phyloP scores from a whole-genome alignment of 2,113 vertebrate genomes.

The Acinonyx jubatus region DNA sequence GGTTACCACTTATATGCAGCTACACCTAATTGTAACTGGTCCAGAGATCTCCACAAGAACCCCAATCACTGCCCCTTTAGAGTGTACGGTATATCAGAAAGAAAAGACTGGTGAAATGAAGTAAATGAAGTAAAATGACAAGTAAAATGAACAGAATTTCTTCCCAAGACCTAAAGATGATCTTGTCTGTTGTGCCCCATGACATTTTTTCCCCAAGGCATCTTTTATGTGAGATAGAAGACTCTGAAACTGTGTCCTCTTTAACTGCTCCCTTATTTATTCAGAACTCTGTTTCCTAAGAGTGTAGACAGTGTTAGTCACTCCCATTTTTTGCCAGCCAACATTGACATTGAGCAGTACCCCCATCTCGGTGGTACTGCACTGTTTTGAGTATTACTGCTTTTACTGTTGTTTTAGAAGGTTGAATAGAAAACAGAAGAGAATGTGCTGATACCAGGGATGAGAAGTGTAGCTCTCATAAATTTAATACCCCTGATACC shows the following conservation, averaged over 20 bases:
- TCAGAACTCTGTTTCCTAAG: background rate
- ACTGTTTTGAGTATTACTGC: background rate
- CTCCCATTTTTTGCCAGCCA: background rate
- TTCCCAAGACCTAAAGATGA: background rate
- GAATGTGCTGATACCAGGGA: background rate
- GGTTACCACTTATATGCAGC: background rate
- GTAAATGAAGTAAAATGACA: background rate
- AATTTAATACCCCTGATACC: background rate
- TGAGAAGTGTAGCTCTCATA: background rate
- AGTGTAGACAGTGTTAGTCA: background rate
- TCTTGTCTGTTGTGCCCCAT: background rate
- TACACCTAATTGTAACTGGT: background rate
- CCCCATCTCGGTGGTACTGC: background rate
- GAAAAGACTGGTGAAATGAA: background rate
- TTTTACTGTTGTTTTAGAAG: constrained; percentile 25
- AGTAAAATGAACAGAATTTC: background rate
- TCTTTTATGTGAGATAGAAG: background rate
- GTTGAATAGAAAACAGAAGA: background rate
- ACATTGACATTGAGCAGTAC: background rate
- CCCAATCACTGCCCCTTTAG: background rate
- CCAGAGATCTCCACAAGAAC: background rate
- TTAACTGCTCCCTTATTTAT: background rate
- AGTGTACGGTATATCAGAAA: background rate
- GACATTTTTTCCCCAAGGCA: background rate
- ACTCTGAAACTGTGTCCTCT: background rate